A percentile compares a stretch with the other conserved stretches of the same genome.
phyloP scores from a whole-genome alignment of 2,888 invertebrate genomes.

The Aplocera efformata region DNA sequence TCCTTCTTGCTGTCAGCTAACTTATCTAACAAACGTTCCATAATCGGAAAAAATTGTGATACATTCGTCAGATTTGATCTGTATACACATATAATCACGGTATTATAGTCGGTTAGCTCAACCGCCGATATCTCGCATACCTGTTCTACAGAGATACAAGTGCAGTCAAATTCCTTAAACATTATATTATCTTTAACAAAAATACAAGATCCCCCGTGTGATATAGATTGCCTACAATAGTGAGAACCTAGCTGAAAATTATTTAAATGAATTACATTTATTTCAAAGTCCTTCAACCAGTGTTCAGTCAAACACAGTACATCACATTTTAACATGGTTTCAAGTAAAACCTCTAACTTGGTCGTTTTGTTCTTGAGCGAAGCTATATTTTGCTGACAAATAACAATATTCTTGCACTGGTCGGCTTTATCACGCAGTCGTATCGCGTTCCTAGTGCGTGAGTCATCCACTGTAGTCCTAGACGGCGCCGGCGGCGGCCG shows the following conservation, averaged over 20 bases:
- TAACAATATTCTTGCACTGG: too few relatives aligned
- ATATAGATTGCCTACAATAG: conserved; percentile 2
- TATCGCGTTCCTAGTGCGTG: too few relatives aligned
- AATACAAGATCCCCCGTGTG: conserved; percentile 12
- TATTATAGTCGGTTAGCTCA: conserved; percentile 3
- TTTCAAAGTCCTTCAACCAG: background rate
- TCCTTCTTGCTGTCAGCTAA: background rate
- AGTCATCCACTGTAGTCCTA: too few relatives aligned
- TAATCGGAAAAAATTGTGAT: background rate
- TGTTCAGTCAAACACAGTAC: conserved; percentile 1
- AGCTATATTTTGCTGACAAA: conserved; percentile 1
- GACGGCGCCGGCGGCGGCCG: too few relatives aligned
- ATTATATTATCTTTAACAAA: conserved; percentile 15
- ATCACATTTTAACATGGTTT: background rate
- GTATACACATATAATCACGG: conserved; percentile 5
- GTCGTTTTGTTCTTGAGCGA: conserved; percentile 1
- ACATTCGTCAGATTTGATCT: conserved; percentile 1
- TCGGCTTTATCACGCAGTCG: too few relatives aligned
- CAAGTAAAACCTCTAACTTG: background rate
- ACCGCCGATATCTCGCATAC: conserved; percentile 3
- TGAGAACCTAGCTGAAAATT: background rate
- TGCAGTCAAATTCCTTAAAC: background rate
- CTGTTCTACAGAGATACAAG: background rate
- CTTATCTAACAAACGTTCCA: background rate
- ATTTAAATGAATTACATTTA: background rate